phyloP scores from a whole-genome alignment of 1,140 invertebrate species.

The Stegodyphus dumicola region DNA sequence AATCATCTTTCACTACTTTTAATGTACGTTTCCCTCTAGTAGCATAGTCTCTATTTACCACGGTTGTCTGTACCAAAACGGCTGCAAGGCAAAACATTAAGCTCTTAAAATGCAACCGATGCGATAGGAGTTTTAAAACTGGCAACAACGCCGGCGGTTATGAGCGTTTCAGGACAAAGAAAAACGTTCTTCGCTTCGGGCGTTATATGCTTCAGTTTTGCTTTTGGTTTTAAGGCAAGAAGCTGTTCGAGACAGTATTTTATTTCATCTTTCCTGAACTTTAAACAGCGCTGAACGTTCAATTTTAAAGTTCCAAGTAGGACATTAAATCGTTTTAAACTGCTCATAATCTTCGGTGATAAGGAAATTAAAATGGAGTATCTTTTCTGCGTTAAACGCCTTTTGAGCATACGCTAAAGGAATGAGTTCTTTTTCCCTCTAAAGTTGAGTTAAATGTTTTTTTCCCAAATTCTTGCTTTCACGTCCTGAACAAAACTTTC shows the following conservation, averaged over 20 bases:
- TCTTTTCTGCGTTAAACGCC: no score
- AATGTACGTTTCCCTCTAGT: conserved; percentile 27
- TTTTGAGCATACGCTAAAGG: background rate
- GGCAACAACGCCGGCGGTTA: conserved; percentile 33
- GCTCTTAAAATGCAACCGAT: conserved; percentile 43
- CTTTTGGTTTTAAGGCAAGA: background rate
- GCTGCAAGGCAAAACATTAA: conserved; percentile 53
- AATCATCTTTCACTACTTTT: conserved; percentile 57
- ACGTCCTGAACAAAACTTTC: no score
- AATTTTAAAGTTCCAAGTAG: conserved; percentile 55
- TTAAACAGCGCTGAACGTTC: conserved; percentile 53
- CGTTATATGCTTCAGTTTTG: conserved; percentile 22
- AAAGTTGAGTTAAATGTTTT: no score
- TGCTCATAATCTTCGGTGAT: conserved; percentile 56
- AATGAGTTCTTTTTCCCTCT: background rate
- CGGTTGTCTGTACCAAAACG: conserved; percentile 6
- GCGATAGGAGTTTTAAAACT: conserved; percentile 53
- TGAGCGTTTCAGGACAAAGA: conserved; percentile 39
- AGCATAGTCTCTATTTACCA: background rate
- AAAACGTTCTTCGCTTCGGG: conserved; percentile 11
- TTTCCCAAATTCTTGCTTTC: no score
- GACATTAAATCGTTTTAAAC: conserved; percentile 56
- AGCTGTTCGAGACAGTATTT: conserved; percentile 23
- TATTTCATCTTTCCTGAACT: conserved; percentile 47
- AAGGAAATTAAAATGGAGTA: conserved; percentile 46